Evolutionary conservation across 2,113 vertebrate genomes (phyloP).

Genomic region (Cinclus cinclus): DNA sequence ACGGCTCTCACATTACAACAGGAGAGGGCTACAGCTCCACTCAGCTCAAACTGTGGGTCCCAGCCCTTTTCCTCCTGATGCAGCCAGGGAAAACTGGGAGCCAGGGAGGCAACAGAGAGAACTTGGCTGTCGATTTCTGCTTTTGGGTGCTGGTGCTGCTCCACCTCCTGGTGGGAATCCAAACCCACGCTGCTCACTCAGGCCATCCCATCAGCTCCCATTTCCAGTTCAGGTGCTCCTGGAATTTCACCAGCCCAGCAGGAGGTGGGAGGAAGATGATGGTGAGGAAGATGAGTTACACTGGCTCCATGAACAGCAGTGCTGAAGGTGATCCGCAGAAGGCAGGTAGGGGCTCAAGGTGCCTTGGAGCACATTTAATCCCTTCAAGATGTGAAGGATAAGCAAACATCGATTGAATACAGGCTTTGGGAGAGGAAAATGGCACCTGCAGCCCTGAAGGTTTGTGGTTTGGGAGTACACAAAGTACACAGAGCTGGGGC

Average conservation of each 20-base stretch:
- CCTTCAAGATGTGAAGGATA: neutral
- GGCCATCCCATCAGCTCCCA: neutral
- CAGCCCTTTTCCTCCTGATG: neutral
- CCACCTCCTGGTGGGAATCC: neutral
- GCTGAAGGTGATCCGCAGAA: neutral
- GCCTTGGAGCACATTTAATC: no score
- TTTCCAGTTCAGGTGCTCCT: neutral
- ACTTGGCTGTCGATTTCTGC: neutral
- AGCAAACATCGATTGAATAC: no score
- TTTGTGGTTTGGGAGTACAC: neutral
- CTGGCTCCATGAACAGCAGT: neutral
- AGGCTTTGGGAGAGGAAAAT: neutral
- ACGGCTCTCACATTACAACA: accelerated
- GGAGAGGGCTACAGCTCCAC: neutral
- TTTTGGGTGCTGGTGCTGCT: neutral
- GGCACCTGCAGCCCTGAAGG: neutral
- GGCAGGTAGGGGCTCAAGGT: neutral
- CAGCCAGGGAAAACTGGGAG: neutral
- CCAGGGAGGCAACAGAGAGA: accelerated
- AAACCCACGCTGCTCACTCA: neutral
- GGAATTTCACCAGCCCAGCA: neutral
- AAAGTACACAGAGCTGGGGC: neutral
- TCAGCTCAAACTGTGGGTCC: neutral
- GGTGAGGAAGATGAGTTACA: neutral
- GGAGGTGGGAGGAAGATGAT: neutral